Conservation (phyloP, 1,140 invertebrate genomes). For the Nylanderia fulva region DNA sequence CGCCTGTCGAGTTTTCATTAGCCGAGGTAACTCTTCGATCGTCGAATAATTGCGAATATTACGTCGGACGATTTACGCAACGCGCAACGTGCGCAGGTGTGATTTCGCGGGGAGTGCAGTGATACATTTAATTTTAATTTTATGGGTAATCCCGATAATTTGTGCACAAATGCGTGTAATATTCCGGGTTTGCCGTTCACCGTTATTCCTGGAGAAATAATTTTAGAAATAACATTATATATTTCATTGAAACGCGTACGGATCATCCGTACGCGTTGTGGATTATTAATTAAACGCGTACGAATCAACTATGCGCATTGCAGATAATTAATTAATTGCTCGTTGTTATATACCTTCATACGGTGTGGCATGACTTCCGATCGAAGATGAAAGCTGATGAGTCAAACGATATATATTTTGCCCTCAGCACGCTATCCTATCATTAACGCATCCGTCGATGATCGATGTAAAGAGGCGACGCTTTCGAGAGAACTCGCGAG, state of each 20-base stretch:
- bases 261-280: not conserved
- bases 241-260: not conserved
- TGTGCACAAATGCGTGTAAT: not conserved
- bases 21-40: conserved; percentile 15
- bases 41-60: conserved; percentile 24
- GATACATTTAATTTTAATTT: conserved; percentile 19
- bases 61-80: not conserved
- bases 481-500: conserved; percentile 26
- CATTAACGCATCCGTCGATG: conserved; percentile 80
- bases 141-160: not conserved
- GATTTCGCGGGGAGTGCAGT: not conserved
- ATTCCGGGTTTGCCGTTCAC: not conserved
- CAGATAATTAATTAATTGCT: conserved; percentile 64
- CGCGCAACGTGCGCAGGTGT: not conserved
- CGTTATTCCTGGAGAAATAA: not conserved
- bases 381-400: conserved; percentile 61
- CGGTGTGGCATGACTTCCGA: conserved; percentile 56
- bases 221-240: not conserved
- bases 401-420: conserved; percentile 65
- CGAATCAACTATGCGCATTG: not conserved
- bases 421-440: conserved; percentile 78
- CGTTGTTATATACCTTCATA: not conserved
- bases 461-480: conserved; percentile 78
- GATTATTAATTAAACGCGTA: conserved; percentile 46
- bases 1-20: conserved; percentile 29